Evolutionary conservation across 2,113 vertebrate genomes (phyloP), one percentile per base, ranked within the genome.

Genomic region (Antigone vipio): DNA sequence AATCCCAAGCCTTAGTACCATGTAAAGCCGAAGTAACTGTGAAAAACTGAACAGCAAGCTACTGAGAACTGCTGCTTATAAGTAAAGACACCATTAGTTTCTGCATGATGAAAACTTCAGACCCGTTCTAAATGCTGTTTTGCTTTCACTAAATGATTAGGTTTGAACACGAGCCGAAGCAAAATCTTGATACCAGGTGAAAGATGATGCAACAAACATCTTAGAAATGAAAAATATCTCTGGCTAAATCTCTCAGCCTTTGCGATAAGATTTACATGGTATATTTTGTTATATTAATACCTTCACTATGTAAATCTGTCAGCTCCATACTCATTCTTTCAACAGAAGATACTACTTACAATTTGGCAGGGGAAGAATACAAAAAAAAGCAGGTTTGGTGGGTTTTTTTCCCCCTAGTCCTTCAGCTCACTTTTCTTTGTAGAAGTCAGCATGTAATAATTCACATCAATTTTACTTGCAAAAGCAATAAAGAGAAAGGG

Each of bases 391-490:
- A 82, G 38, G 5, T 27, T 50, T 19, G 49, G 18, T 53, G 52
- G 42, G 2, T 6, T 92, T 90, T 50, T 67, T 44, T 68, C 58
- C 6, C 58, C 12, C 21, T 35, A 74, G 72, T 91, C 88, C 92
- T 89, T 90, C 87, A 95, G 72, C 92, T 97, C 86, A 95, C 89
- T 96, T 92, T 67, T 92, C 72, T 69, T 95, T 71, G 42, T 50
- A 71, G 47, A 93, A 88, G 93, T 96, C 89, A 95, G 75, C 42
- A 93, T 91, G 67, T 92, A 98, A 92, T 96, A 97, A 97, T 96
- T 98, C 97, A 97, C 85, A 98, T 92, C 68, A 93, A 97, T 96
- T 98, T 97, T 94, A 97, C 55, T 92, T 96, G 94, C 62, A 96
- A 88, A 97, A 94, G 95, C 75, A 97, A 90, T 95, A 96, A 93